phyloP scores from a whole-genome alignment of 2,113 vertebrate species.

The Melanerpes formicivorus region DNA sequence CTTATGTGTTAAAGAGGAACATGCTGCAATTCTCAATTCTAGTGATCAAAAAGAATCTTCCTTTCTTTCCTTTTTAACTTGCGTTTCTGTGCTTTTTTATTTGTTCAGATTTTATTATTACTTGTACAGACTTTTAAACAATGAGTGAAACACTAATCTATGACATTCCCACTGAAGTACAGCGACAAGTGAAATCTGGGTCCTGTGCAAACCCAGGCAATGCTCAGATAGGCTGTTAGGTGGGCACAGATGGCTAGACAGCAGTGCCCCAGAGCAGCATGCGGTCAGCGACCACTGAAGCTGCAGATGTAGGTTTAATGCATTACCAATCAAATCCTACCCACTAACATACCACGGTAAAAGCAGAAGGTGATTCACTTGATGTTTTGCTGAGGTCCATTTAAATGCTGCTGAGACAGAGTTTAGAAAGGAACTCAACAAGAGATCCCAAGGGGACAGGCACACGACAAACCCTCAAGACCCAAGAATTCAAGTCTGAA shows the following conservation, averaged over 20 bases:
- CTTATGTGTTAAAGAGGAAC: not conserved
- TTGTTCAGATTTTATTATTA: not conserved
- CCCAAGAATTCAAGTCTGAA: not conserved
- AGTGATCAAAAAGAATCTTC: not conserved
- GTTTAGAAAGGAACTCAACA: not conserved
- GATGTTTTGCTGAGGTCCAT: not conserved
- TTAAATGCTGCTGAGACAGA: not conserved
- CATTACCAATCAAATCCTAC: not conserved
- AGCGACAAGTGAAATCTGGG: not conserved
- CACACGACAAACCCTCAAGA: rapidly evolving
- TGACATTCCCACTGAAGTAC: not conserved
- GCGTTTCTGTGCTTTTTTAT: not conserved
- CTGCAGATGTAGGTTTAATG: not conserved
- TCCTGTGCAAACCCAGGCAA: not conserved
- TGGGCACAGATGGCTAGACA: not conserved
- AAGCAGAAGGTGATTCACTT: not conserved
- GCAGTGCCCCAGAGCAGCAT: not conserved
- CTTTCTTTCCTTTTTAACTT: not conserved
- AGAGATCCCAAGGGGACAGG: not conserved
- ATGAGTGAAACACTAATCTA: not conserved
- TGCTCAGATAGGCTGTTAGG: not conserved
- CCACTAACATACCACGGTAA: not conserved
- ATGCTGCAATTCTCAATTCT: not conserved
- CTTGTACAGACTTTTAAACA: not conserved
- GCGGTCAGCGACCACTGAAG: not conserved